Percentiles rank a stretch among this genome's conserved stretches.
These are phyloP conservation scores for Adoxophyes honmai DNA, from an alignment of 1,140 invertebrate species.

Conservation along the genomic window DNA sequence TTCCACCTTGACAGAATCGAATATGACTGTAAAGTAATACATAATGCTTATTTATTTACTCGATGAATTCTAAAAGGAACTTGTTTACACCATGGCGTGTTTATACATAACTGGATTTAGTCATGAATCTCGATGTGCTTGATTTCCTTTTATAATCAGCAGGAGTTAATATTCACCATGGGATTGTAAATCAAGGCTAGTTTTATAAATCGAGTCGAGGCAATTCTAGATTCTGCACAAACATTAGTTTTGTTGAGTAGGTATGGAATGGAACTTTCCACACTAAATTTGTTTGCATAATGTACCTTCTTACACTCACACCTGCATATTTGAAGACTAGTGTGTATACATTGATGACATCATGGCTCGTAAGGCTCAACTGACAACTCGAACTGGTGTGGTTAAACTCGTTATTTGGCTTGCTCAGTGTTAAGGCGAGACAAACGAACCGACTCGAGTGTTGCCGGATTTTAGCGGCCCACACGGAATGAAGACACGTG, in stretches of 20 bases:
- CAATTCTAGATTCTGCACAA: slow-evolving; percentile 30
- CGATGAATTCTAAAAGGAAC: slow-evolving; percentile 24
- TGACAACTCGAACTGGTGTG: neutral
- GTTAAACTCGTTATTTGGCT: slow-evolving; percentile 10
- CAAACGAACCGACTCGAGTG: too few species aligned
- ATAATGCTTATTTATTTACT: slow-evolving; percentile 22
- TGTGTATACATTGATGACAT: neutral
- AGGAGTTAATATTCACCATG: slow-evolving; percentile 36
- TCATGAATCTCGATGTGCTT: slow-evolving; percentile 25
- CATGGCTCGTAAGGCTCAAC: neutral
- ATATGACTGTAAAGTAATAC: slow-evolving; percentile 34
- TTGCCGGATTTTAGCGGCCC: neutral
- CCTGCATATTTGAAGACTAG: neutral
- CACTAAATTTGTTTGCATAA: slow-evolving; percentile 22
- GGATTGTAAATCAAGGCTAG: slow-evolving; percentile 27
- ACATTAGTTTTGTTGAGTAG: slow-evolving; percentile 3
- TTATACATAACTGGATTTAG: slow-evolving; percentile 32
- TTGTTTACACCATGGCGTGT: slow-evolving; percentile 24
- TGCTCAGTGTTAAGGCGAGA: neutral
- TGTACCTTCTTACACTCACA: slow-evolving; percentile 3
- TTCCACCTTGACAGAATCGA: slow-evolving; percentile 49
- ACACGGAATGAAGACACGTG: neutral
- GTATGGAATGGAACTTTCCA: slow-evolving; percentile 48
- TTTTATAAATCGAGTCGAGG: slow-evolving; percentile 30
- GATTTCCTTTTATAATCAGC: slow-evolving; percentile 37